Conservation (phyloP, 64 coral and sea anemone genomes). For the Montipora cactus region DNA sequence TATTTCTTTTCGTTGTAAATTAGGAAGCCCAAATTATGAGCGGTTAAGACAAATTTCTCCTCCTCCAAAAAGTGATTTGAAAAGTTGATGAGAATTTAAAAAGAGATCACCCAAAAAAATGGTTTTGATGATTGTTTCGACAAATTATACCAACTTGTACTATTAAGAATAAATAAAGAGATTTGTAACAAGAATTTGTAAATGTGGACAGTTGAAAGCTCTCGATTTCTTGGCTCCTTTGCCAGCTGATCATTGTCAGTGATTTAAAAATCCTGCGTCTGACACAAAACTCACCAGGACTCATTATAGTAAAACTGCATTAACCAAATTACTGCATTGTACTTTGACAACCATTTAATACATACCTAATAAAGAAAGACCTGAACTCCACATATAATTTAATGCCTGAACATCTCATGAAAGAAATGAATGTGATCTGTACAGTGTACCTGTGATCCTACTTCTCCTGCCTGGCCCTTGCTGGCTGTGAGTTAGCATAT, state of each 20-base stretch:
- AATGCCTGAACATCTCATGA: not conserved
- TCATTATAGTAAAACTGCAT: too few species aligned
- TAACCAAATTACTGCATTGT: too few species aligned
- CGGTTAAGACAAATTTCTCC: not conserved
- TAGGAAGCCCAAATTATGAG: not conserved
- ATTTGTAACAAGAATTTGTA: too few species aligned
- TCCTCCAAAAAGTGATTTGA: not conserved
- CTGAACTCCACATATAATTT: not conserved
- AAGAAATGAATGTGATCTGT: not conserved
- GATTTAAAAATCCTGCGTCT: not conserved
- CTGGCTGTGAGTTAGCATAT: constrained; percentile 44
- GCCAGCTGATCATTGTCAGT: too few species aligned
- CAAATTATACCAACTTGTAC: too few species aligned
- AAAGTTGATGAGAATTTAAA: not conserved
- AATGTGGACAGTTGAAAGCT: too few species aligned
- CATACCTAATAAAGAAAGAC: not conserved
- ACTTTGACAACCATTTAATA: not conserved
- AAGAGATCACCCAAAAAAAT: not conserved
- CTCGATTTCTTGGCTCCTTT: too few species aligned
- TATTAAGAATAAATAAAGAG: too few species aligned
- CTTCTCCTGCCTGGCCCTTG: constrained; percentile 57
- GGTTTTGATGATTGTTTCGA: too few species aligned
- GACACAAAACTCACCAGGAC: not conserved
- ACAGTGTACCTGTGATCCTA: constrained; percentile 58
- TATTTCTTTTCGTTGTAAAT: not conserved